Evolutionary conservation across 1,140 invertebrate species (phyloP).

Genomic region (Samia ricini): DNA sequence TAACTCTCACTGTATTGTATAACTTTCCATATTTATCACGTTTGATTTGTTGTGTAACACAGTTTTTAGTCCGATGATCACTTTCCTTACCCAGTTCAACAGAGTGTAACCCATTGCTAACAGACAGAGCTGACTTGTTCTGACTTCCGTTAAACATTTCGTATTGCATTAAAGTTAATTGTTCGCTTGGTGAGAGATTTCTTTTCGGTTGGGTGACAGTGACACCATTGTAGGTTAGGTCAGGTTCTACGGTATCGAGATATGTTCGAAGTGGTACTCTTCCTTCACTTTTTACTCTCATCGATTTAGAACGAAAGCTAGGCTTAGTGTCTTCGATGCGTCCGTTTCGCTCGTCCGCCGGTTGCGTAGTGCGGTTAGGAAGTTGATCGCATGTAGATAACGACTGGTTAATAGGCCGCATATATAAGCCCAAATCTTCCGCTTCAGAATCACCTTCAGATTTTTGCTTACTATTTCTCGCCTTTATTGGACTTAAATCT

Average conservation of each 20-base stretch:
- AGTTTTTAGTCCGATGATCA: constrained; percentile 70
- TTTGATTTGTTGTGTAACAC: constrained; percentile 63
- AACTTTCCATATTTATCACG: constrained; percentile 67
- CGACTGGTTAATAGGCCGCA: constrained; percentile 63
- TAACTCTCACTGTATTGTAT: constrained; percentile 74
- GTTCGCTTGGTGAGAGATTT: constrained; percentile 73
- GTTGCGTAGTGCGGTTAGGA: constrained; percentile 61
- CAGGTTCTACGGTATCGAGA: constrained; percentile 50
- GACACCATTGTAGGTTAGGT: constrained; percentile 56
- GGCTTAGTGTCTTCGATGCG: constrained; percentile 58
- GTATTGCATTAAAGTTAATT: constrained; percentile 71
- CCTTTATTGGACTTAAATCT: constrained; percentile 62
- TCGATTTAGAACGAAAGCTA: constrained; percentile 74
- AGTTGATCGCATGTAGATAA: constrained; percentile 66
- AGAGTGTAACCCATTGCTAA: constrained; percentile 51
- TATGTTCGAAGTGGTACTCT: constrained; percentile 62
- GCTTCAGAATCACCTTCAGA: constrained; percentile 55
- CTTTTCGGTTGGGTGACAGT: constrained; percentile 76
- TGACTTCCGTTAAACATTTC: constrained; percentile 61
- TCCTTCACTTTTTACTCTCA: constrained; percentile 74
- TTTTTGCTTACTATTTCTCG: constrained; percentile 50
- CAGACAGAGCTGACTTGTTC: constrained; percentile 40
- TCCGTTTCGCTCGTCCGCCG: constrained; percentile 58
- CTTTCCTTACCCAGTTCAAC: constrained; percentile 59
- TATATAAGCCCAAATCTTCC: constrained; percentile 69